Percentiles rank a stretch among this genome's conserved stretches.
phyloP scores from a whole-genome alignment of 2,888 invertebrate genomes.

The Drosophila histrio region DNA sequence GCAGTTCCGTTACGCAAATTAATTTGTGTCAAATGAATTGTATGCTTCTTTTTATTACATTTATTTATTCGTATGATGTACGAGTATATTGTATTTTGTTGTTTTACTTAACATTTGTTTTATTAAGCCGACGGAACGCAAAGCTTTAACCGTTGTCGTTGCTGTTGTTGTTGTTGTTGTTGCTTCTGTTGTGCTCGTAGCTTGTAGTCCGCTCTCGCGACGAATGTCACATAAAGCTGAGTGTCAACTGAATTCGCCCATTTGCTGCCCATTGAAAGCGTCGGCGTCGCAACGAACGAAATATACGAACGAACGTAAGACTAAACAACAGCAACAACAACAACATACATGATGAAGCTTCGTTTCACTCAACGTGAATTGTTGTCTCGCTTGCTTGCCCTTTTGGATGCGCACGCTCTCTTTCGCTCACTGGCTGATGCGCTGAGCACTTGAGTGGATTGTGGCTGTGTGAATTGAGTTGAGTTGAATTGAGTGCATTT shows the following conservation, averaged over 20 bases:
- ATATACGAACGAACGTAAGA: neutral
- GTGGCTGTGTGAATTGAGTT: constrained; percentile 3
- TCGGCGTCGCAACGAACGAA: constrained; percentile 32
- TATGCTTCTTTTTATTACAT: constrained; percentile 12
- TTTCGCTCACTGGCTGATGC: constrained; percentile 5
- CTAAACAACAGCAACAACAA: constrained; percentile 17
- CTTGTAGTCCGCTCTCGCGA: constrained; percentile 69
- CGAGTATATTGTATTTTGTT: constrained; percentile 2
- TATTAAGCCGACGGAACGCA: constrained; percentile 54
- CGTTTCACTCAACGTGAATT: constrained; percentile 44
- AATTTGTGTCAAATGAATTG: constrained; percentile 67
- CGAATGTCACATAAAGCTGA: constrained; percentile 79
- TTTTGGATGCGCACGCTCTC: constrained; percentile 35
- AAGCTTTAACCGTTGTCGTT: constrained; percentile 46
- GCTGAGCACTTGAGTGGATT: constrained; percentile 33
- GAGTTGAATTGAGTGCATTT: constrained; percentile 54
- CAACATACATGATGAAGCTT: constrained; percentile 28
- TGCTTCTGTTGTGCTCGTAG: constrained; percentile 24
- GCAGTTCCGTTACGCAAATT: constrained; percentile 73
- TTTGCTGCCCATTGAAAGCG: constrained; percentile 48
- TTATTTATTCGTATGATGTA: neutral
- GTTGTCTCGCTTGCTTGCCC: constrained; percentile 47
- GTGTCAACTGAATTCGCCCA: constrained; percentile 70
- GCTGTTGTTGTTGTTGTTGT: constrained; percentile 22
- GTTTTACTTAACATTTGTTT: constrained; percentile 8